These are phyloP conservation scores for Isurus oxyrinchus DNA, from an alignment of 2,113 vertebrate species.

Conservation along the genomic window DNA sequence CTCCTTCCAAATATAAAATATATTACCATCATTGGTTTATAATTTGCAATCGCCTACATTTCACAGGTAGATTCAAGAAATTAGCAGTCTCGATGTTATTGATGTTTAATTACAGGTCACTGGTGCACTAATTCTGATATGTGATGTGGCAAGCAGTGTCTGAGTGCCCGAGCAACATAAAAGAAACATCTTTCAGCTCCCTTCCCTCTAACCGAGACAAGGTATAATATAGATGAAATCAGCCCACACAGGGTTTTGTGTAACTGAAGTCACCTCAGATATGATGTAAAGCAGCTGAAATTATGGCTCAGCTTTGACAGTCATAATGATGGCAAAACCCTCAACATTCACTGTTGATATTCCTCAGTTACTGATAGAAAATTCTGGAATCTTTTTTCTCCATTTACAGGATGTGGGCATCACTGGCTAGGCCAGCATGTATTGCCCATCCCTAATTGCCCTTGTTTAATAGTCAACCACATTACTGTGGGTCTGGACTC, in stretches of 20 bases:
- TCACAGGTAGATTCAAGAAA: neutral
- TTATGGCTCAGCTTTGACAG: neutral
- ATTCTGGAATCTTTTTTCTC: neutral
- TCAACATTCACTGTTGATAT: neutral
- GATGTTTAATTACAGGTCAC: neutral
- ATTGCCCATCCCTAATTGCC: too few species aligned
- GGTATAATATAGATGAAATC: neutral
- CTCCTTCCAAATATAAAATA: neutral
- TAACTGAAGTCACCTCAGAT: neutral
- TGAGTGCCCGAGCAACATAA: neutral
- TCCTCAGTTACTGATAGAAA: neutral
- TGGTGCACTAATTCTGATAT: neutral
- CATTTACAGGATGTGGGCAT: too few species aligned
- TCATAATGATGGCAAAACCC: neutral
- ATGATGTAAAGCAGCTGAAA: neutral
- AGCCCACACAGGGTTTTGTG: neutral
- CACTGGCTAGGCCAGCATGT: too few species aligned
- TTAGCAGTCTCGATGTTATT: neutral
- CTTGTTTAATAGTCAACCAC: too few species aligned
- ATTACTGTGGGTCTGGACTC: too few species aligned
- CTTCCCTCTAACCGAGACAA: neutral
- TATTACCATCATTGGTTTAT: neutral
- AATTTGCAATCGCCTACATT: neutral
- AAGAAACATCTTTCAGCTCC: neutral
- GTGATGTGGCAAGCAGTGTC: neutral